phyloP scores from a whole-genome alignment of 2,888 invertebrate species.

The Tethea ocularis region DNA sequence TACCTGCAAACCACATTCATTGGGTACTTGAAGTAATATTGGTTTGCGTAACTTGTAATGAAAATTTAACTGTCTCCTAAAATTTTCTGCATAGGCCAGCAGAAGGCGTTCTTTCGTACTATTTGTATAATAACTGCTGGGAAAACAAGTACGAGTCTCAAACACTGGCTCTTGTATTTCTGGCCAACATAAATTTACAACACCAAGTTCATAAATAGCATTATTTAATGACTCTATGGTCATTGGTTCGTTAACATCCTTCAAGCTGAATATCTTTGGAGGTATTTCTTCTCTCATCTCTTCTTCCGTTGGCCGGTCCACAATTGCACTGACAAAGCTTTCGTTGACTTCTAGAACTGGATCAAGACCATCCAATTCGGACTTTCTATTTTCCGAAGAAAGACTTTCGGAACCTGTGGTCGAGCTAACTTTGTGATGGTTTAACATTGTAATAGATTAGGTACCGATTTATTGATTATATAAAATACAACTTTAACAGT shows the following conservation, averaged over 20 bases:
- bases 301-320: constrained; percentile 60
- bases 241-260: constrained; percentile 62
- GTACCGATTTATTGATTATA: background rate
- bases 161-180: constrained; percentile 81
- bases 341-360: constrained; percentile 75
- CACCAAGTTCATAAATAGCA: constrained; percentile 84
- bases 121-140: constrained; percentile 86
- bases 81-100: constrained; percentile 90
- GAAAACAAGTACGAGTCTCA: constrained; percentile 84
- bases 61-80: constrained; percentile 87
- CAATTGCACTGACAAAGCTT: constrained; percentile 53
- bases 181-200: constrained; percentile 87
- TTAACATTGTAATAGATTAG: constrained; percentile 33
- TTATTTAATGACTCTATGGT: constrained; percentile 82
- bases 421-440: constrained; percentile 16
- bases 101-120: constrained; percentile 88
- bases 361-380: constrained; percentile 55
- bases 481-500: background rate
- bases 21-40: constrained; percentile 87
- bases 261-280: constrained; percentile 65
- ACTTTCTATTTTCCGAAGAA: constrained; percentile 44
- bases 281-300: constrained; percentile 60
- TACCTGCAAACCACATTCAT: constrained; percentile 91
- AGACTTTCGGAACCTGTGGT: constrained; percentile 40
- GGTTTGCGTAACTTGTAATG: constrained; percentile 85